phyloP scores from a whole-genome alignment of 2,888 invertebrate genomes.

The Heliothis peltigera region DNA sequence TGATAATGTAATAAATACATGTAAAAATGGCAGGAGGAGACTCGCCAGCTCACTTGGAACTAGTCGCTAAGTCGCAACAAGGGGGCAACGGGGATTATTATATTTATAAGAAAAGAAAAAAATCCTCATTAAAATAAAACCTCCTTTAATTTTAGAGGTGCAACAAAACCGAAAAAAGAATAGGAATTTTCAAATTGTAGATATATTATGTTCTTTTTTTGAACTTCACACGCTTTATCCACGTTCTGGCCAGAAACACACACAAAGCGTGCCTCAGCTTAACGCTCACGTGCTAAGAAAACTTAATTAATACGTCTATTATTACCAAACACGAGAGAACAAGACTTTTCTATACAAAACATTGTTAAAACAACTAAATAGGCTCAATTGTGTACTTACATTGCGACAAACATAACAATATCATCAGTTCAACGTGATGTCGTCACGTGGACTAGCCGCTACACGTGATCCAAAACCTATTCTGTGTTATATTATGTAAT shows the following conservation, averaged over 20 bases:
- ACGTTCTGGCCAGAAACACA: background rate
- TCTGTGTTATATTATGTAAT: constrained; percentile 39
- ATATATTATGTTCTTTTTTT: background rate
- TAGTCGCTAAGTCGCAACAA: no score
- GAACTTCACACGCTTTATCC: background rate
- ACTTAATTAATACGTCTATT: constrained; percentile 28
- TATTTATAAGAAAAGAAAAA: no score
- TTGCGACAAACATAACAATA: constrained; percentile 49
- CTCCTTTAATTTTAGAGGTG: no score
- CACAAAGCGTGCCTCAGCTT: constrained; percentile 14
- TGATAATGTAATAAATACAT: no score
- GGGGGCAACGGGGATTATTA: no score
- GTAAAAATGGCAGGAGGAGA: no score
- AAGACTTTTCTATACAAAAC: constrained; percentile 26
- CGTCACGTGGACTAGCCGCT: constrained; percentile 44
- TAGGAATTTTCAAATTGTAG: background rate
- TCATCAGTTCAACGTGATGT: constrained; percentile 55
- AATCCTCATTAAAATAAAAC: no score
- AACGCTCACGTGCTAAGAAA: constrained; percentile 35
- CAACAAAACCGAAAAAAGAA: no score
- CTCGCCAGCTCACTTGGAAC: no score
- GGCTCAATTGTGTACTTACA: constrained; percentile 23
- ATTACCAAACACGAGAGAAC: constrained; percentile 17
- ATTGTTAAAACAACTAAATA: constrained; percentile 26
- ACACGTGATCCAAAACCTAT: constrained; percentile 51